phyloP scores from a whole-genome alignment of 2,113 vertebrate species.

The Stigmatopora nigra region DNA sequence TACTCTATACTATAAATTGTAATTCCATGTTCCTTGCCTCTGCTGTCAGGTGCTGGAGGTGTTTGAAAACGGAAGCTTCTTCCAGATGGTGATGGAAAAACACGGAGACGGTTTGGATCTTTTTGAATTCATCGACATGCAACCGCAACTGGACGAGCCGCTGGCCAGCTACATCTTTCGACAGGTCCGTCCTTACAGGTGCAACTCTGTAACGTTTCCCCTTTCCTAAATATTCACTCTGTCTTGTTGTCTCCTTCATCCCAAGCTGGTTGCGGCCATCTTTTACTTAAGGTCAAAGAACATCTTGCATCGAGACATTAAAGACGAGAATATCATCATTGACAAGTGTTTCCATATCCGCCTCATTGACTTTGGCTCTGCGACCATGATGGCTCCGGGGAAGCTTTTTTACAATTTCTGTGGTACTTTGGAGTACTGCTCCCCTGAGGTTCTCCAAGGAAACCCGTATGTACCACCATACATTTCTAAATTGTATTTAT shows the following conservation, averaged over 20 bases:
- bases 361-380: slow-evolving; percentile 90
- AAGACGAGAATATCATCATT: slow-evolving; percentile 92
- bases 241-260: not conserved
- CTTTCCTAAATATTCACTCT: not conserved
- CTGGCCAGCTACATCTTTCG: slow-evolving; percentile 90
- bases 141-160: slow-evolving; percentile 82
- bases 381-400: slow-evolving; percentile 74
- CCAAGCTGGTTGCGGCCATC: slow-evolving; percentile 83
- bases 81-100: slow-evolving; percentile 96
- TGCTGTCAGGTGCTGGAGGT: slow-evolving; percentile 77
- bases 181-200: slow-evolving; percentile 71
- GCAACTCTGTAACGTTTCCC: not conserved
- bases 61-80: slow-evolving; percentile 85
- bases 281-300: slow-evolving; percentile 75
- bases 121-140: slow-evolving; percentile 88
- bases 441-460: slow-evolving; percentile 88
- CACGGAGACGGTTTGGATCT: slow-evolving; percentile 87
- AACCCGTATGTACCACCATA: slow-evolving; percentile 84
- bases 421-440: slow-evolving; percentile 91
- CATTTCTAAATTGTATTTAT: too few relatives aligned
- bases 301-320: slow-evolving; percentile 88
- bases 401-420: slow-evolving; percentile 87
- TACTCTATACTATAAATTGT: too few relatives aligned
- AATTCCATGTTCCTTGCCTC: too few relatives aligned
- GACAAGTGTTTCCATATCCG: slow-evolving; percentile 83